A percentile compares a stretch with the other conserved stretches of the same genome.
Conservation (phyloP, 2,888 invertebrate species). For the Unio delphinus region DNA sequence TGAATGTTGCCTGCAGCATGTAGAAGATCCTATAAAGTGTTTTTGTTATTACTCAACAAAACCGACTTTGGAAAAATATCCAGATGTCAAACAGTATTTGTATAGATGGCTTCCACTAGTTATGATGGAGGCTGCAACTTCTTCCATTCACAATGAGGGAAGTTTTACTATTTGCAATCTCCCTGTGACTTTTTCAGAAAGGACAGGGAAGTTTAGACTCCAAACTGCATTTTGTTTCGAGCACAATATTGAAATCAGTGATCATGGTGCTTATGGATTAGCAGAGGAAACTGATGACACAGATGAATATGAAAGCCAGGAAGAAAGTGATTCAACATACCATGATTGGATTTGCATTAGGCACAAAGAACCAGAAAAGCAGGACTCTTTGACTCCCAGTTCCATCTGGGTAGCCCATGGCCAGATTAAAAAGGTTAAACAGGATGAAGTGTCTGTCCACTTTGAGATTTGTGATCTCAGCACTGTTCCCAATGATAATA, state of each 20-base stretch:
- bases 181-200: constrained; percentile 14
- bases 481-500: constrained; percentile 2
- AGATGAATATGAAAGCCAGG: not conserved
- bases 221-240: constrained; percentile 14
- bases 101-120: constrained; percentile 28
- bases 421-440: constrained; percentile 11
- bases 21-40: constrained; percentile 22
- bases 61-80: constrained; percentile 14
- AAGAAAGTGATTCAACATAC: not conserved
- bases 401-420: constrained; percentile 21
- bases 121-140: constrained; percentile 29
- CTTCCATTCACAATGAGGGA: constrained; percentile 12
- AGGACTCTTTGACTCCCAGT: not conserved
- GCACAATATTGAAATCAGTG: constrained; percentile 25
- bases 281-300: not conserved
- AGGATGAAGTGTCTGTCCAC: constrained; percentile 10
- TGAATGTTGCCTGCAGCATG: constrained; percentile 27
- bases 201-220: constrained; percentile 16
- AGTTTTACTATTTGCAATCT: constrained; percentile 24
- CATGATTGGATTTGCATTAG: constrained; percentile 24
- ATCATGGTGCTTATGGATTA: not conserved
- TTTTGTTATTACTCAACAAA: constrained; percentile 13
- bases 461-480: constrained; percentile 17
- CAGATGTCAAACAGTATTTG: constrained; percentile 15
- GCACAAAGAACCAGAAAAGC: not conserved